phyloP scores from a whole-genome alignment of 2,888 invertebrate species.

The Scaptomyza tumidula region DNA sequence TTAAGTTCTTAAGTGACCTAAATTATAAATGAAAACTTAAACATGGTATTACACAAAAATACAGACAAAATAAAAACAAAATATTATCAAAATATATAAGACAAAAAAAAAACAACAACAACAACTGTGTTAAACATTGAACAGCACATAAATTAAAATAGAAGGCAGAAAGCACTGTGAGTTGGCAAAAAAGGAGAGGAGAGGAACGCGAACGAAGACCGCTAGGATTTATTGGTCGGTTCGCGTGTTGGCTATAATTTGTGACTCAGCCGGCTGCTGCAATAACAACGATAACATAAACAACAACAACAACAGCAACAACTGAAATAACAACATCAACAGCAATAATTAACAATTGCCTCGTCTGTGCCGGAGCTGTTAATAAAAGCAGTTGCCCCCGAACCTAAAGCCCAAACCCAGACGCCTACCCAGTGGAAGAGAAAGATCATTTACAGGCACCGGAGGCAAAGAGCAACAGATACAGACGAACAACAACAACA shows the following conservation, averaged over 20 bases:
- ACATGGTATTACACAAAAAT: slow-evolving; percentile 1
- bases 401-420: no score
- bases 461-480: slow-evolving; percentile 3
- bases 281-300: not conserved
- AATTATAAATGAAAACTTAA: slow-evolving; percentile 28
- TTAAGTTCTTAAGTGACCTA: slow-evolving; percentile 16
- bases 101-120: not conserved
- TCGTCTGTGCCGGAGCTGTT: slow-evolving; percentile 25
- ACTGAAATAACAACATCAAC: slow-evolving; percentile 1
- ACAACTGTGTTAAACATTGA: slow-evolving; percentile 25
- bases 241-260: slow-evolving; percentile 41
- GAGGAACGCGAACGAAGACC: not conserved
- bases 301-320: slow-evolving; percentile 7
- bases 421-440: not conserved
- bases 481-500: slow-evolving; percentile 15
- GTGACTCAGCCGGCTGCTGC: slow-evolving; percentile 18
- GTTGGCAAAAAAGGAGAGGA: no score
- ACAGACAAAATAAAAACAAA: slow-evolving; percentile 11
- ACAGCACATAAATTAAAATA: slow-evolving; percentile 57
- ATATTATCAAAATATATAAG: not conserved
- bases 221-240: slow-evolving; percentile 56
- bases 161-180: not conserved
- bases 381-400: slow-evolving; percentile 17
- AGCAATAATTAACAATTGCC: slow-evolving; percentile 43
- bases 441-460: not conserved